Evolutionary conservation across 1,140 invertebrate species (phyloP), one percentile per base, ranked within the genome.

Genomic region (Bradynema listronoti): DNA sequence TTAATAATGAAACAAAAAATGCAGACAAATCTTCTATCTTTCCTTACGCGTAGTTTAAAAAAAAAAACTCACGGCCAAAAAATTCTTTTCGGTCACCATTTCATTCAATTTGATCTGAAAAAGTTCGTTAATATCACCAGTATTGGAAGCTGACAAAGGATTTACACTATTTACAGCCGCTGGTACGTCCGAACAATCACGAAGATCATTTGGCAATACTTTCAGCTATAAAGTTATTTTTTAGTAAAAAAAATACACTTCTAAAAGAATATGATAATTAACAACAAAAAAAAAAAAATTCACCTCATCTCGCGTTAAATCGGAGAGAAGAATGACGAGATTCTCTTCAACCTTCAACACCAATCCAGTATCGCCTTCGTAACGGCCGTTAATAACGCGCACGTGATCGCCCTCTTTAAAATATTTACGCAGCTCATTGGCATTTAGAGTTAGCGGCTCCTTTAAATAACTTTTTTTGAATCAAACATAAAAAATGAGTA

Each of bases 391-490:
- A 58, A 94, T 84, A 9, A 97, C 91, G 16, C 69, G 68, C 0
- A 96, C 93, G 71, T 97, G 94, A 79, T 98, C 92, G 2, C 93
- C 94, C 78, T 88, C 88, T 69, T 87, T 88, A 74, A 98, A 98
- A 71, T 87, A 91, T 80, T 98, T 98, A 52, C 86, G 83, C 72
- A 98, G 81, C 78, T 98, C 94, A 63, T 84, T 51, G 29, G 77
- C 59, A 54, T 73, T 73, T 36, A 77, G 57, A 34, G 71, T 77
- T 11, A 78, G 46, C 5, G 64, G 60, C 42, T 77, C 73, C 72
- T 73, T 4, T 47, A 73, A 56, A 9, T 14, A 27, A 46, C 25
- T 22, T 27, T n/a, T n/a, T n/a, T n/a, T n/a, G n/a, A n/a, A n/a
- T n/a, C n/a, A n/a, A n/a, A n/a, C n/a, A n/a, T n/a, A n/a, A n/a